Conservation (phyloP, 1,140 invertebrate species). For the Yoshiicerus persimilis region DNA sequence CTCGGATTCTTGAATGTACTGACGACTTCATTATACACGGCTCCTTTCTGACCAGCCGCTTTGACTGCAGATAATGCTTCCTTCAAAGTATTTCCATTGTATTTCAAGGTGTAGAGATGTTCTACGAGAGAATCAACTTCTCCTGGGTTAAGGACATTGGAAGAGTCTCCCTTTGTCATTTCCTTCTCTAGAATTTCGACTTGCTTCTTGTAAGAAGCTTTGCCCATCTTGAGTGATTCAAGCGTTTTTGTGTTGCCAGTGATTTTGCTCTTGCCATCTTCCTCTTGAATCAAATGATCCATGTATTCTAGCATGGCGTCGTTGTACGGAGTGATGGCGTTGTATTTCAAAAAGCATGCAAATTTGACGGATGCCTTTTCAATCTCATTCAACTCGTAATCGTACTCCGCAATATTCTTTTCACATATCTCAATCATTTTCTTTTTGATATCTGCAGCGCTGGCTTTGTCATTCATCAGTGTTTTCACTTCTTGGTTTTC, state of each 20-base stretch:
- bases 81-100: not conserved
- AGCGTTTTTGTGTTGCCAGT: not conserved
- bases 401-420: not conserved
- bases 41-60: too few species aligned
- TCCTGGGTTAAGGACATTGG: not conserved
- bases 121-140: not conserved
- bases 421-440: not conserved
- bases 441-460: not conserved
- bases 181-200: conserved; percentile 5
- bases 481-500: not conserved
- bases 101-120: not conserved
- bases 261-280: not conserved
- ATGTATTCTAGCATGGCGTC: conserved; percentile 32
- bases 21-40: too few species aligned
- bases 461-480: not conserved
- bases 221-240: not conserved
- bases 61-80: too few species aligned
- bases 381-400: conserved; percentile 1
- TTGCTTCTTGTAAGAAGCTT: not conserved
- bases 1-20: too few species aligned
- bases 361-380: not conserved
- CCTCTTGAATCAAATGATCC: conserved; percentile 35
- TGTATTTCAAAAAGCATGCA: conserved; percentile 30
- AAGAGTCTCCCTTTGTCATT: not conserved
- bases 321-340: conserved; percentile 43